Base-by-base conservation (phyloP, 1,140 invertebrate species). In the Drosophila paulistorum region DNA sequence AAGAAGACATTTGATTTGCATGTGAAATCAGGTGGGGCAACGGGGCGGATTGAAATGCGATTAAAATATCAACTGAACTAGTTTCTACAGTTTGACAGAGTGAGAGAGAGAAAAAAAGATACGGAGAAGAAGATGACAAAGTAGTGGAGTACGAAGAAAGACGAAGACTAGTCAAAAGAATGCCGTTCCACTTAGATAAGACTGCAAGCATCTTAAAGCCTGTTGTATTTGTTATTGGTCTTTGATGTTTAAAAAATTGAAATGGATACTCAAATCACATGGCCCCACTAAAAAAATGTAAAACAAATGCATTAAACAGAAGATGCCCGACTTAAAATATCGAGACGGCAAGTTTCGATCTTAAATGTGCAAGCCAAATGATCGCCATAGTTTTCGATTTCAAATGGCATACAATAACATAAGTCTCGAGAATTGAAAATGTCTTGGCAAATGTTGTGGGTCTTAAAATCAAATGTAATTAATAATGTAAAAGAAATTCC, bases 41-140 rank as follows among this genome's bases (percentile, higher is more conserved):
- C 20, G 17, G 17, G 45, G 17, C 17, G 45, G 45, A 51, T 23
- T 51, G 45, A 83, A 87, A 87, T 76, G 84, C 83, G 83, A 86
- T 86, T 86, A 86, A 86, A 81, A 86, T 83, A 89, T 83, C 79
- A 83, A 83, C 72, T 82, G 69, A 65, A 66, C 68, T 70, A 60
- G 48, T 48, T 55, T 41, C 59, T 54, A 39, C 9, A 20, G 35
- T 37, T 11, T 37, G 35, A 13, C 37, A 11, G 45, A 20, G 17
- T 11, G 9, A 51, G 20, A 51, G 9, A 51, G 35, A 37, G 35
- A 37, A 6, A 37, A 9, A 37, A 9, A 37, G 10, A 37, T 5
- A 10, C 5, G 10, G 20, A 48, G 45, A 17, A 45, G 23, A 26
- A 26, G 45, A 51, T 48, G 45, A 20, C 45, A 7, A 48, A 9